Evolutionary conservation across 1,140 invertebrate genomes (phyloP), one percentile per base, ranked within the genome.

Genomic region (Heterodera carotae): DNA sequence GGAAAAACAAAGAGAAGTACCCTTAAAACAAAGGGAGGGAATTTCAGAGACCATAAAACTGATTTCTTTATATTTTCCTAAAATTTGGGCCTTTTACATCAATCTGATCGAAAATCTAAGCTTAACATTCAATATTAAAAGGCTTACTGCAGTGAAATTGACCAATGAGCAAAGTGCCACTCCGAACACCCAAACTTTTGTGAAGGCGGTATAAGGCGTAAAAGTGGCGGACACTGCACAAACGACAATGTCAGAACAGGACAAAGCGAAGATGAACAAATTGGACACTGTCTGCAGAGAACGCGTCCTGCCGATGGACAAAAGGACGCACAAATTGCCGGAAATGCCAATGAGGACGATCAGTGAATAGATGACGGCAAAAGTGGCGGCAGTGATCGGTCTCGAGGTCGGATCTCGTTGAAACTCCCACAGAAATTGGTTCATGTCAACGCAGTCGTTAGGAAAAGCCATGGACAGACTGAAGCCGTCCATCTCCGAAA

Each of bases 201-300:
- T 76, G 75, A 86, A 85, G 18, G 84, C 84, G 34, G 85, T 87
- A 68, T 85, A 84, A n/a, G 85, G 85, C 48, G 84, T 86, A 64
- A 86, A 86, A n/a, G 82, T 85, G 4, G 80, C 84, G 33, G 83
- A 85, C 39, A 78, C 75, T 36, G 70, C 78, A 36, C 85, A 87
- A 8, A 86, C 84, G n/a, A 87, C 80, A 25, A 87, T 84, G 72
- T 86, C 84, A 18, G 84, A 85, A 64, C 85, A 86, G n/a, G 71
- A 76, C 43, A 86, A 68, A 0, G 81, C 81, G 29, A 86, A 74
- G 68, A 86, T 86, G 79, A 86, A 86, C 66, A 85, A 59, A 70
- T 85, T 85, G 12, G 83, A 78, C 5, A 85, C 84, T 12, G 93
- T 83, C 76, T 81, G 81, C 53, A 83, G 80, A 15, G 78, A 80